A percentile compares a stretch with the other conserved stretches of the same genome.
phyloP scores from a whole-genome alignment of 2,888 invertebrate genomes.

The Pyrrhia umbra region DNA sequence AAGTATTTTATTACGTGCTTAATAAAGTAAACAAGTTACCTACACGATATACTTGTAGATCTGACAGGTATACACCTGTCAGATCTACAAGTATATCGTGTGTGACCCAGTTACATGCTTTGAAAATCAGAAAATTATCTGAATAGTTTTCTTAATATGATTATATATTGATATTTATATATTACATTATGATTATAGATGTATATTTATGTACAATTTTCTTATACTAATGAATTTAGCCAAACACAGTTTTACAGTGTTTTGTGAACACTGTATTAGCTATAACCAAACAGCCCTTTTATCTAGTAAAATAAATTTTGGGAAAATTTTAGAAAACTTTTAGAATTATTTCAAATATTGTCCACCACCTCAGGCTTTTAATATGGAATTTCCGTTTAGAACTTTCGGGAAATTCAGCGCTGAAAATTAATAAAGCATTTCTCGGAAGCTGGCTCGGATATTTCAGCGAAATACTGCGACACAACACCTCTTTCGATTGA shows the following conservation, averaged over 20 bases:
- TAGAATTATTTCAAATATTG: slow-evolving; percentile 1
- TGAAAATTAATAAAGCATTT: slow-evolving; percentile 41
- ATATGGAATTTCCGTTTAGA: slow-evolving; percentile 18
- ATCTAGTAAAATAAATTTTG: no score
- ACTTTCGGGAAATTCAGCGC: slow-evolving; percentile 22
- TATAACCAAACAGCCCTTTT: no score
- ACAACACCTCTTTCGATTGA: neutral
- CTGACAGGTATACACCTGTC: neutral
- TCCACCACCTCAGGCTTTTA: neutral
- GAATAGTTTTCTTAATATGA: no score
- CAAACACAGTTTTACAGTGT: no score
- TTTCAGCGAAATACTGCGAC: slow-evolving; percentile 11
- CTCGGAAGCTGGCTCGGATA: slow-evolving; percentile 8
- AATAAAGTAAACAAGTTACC: neutral
- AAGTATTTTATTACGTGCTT: neutral
- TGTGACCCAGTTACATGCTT: no score
- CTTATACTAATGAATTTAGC: no score
- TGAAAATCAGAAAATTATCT: no score
- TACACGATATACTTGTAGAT: neutral
- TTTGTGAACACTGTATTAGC: no score
- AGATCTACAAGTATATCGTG: no score
- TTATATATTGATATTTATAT: no score
- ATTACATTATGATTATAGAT: no score
- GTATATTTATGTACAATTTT: no score
- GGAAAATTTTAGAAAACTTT: neutral